phyloP scores from a whole-genome alignment of 2,888 invertebrate species.

The Calephelis perditalis region DNA sequence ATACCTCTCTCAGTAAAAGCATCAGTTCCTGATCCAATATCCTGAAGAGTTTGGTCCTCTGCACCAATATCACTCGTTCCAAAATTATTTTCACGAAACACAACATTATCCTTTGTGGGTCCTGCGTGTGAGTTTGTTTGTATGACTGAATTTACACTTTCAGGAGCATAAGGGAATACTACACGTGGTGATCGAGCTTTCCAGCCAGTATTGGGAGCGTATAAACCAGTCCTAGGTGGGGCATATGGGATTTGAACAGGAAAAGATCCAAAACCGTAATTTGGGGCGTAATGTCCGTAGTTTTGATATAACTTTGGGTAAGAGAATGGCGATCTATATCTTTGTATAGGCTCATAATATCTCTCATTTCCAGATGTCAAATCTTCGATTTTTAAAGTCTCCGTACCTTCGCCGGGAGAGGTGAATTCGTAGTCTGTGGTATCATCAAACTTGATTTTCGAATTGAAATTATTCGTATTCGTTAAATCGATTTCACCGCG shows the following conservation, averaged over 20 bases:
- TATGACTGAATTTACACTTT: constrained; percentile 50
- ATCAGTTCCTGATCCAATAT: constrained; percentile 72
- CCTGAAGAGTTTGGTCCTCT: constrained; percentile 81
- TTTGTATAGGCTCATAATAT: constrained; percentile 52
- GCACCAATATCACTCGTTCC: constrained; percentile 77
- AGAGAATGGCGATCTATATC: constrained; percentile 38
- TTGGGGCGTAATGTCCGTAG: constrained; percentile 59
- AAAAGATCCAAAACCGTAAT: constrained; percentile 53
- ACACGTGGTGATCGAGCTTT: constrained; percentile 68
- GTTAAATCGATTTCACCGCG: constrained; percentile 67
- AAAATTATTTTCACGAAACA: constrained; percentile 79
- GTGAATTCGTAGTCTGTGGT: constrained; percentile 65
- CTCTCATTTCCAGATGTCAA: constrained; percentile 56
- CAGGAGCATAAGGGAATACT: constrained; percentile 66
- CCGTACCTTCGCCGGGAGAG: constrained; percentile 45
- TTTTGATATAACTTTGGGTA: constrained; percentile 55
- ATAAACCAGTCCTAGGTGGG: constrained; percentile 55
- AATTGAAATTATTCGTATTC: constrained; percentile 38
- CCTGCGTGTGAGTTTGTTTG: constrained; percentile 65
- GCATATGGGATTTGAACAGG: constrained; percentile 39
- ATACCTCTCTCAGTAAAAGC: constrained; percentile 83
- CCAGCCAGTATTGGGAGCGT: constrained; percentile 51
- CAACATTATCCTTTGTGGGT: constrained; percentile 65
- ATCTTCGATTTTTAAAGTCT: constrained; percentile 36
- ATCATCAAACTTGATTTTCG: constrained; percentile 73